phyloP scores from a whole-genome alignment of 2,113 vertebrate genomes.

The Engraulis encrasicolus region DNA sequence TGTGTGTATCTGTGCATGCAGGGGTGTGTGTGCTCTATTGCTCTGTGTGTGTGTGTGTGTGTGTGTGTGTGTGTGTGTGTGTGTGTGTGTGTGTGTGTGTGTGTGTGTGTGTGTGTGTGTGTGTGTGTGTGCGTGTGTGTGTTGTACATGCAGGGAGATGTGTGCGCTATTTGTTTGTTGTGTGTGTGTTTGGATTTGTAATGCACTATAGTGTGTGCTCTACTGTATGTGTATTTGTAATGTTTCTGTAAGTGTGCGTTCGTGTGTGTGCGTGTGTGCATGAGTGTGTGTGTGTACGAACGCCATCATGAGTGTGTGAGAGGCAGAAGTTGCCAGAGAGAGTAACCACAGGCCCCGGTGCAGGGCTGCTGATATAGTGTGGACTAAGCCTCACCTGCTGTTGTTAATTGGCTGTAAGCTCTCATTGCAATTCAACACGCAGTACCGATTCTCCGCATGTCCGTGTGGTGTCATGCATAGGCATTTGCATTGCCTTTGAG shows the following conservation, averaged over 20 bases:
- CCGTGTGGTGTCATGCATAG: background rate
- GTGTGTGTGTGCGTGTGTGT: background rate
- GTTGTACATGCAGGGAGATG: background rate
- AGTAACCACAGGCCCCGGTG: background rate
- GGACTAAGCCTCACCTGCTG: slow-evolving; percentile 18
- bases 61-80: slow-evolving; percentile 37
- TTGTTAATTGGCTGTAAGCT: slow-evolving; percentile 24
- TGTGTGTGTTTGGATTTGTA: background rate
- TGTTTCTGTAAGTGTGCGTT: background rate
- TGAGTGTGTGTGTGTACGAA: background rate
- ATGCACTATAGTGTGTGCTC: background rate
- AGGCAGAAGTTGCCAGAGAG: background rate
- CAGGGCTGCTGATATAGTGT: background rate
- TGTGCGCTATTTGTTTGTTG: no score
- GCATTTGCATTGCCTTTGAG: slow-evolving; percentile 54
- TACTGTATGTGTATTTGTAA: slow-evolving; percentile 40
- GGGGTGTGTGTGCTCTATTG: background rate
- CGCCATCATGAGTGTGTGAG: background rate
- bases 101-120: background rate
- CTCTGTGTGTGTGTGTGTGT: background rate
- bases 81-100: background rate
- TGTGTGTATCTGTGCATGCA: background rate
- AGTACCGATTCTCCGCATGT: background rate
- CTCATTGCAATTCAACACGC: slow-evolving; percentile 25
- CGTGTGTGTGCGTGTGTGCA: background rate